Evolutionary conservation across 1,140 invertebrate genomes (phyloP).

Genomic region (Drosophila miranda): DNA sequence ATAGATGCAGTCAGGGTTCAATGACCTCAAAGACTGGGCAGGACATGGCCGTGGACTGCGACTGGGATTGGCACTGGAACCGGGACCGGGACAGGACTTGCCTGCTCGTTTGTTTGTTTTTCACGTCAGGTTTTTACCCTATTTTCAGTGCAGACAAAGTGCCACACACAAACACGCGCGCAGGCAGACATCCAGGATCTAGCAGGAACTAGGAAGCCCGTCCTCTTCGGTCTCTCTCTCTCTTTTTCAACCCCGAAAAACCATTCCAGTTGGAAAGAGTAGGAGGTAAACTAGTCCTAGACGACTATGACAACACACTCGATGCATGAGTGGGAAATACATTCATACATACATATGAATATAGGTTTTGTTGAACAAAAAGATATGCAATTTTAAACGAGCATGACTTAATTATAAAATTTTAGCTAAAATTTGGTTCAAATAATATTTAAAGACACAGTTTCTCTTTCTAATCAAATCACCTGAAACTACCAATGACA

Average conservation of each 20-base stretch:
- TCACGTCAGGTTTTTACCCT: conserved; percentile 79
- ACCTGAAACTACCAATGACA: too few species aligned
- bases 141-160: conserved; percentile 56
- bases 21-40: conserved; percentile 47
- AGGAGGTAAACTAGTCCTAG: neutral
- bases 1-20: conserved; percentile 43
- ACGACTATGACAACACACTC: too few species aligned
- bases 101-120: conserved; percentile 71
- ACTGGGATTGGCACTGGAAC: conserved; percentile 3
- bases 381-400: too few species aligned
- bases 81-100: conserved; percentile 32
- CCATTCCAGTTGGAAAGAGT: conserved; percentile 51
- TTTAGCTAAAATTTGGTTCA: too few species aligned
- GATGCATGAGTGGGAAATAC: too few species aligned
- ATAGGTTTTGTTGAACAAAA: too few species aligned
- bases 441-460: too few species aligned
- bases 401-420: too few species aligned
- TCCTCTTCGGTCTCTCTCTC: neutral
- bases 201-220: conserved; percentile 28
- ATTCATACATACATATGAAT: too few species aligned
- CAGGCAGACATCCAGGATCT: conserved; percentile 29
- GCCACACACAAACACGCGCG: conserved; percentile 25
- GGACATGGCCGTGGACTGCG: conserved; percentile 34
- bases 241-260: conserved; percentile 53
- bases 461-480: too few species aligned